Conservation (phyloP, 1,140 invertebrate species). For the Phymorhynchus buccinoides region DNA sequence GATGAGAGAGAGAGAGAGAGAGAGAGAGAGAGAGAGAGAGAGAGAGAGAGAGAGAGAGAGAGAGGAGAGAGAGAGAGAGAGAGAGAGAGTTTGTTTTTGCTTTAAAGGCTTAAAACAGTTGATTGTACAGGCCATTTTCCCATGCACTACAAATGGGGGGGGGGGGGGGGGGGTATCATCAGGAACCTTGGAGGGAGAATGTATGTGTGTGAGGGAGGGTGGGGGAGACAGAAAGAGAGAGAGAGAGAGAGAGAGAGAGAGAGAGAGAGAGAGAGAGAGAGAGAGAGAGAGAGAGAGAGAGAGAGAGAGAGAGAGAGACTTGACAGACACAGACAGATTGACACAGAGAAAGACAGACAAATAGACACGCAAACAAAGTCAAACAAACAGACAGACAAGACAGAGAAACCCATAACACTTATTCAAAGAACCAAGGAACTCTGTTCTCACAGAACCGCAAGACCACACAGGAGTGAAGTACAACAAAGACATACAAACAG, state of each 20-base stretch:
- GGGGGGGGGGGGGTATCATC: not conserved
- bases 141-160: not conserved
- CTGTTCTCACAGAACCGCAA: too few species aligned
- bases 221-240: not conserved
- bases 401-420: not conserved
- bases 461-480: too few species aligned
- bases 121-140: too few species aligned
- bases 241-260: not conserved
- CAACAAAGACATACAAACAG: too few species aligned
- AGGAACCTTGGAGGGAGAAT: not conserved
- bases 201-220: not conserved
- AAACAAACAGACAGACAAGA: slow-evolving; percentile 9
- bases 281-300: slow-evolving; percentile 15
- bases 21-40: not conserved
- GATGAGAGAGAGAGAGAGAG: too few species aligned
- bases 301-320: not conserved
- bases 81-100: too few species aligned
- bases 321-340: not conserved
- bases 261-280: not conserved
- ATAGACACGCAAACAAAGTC: slow-evolving; percentile 10
- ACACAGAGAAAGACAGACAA: not conserved
- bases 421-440: too few species aligned
- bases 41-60: not conserved
- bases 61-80: not conserved
- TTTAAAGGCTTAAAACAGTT: too few species aligned